Evolutionary conservation across 2,113 vertebrate species (phyloP).

Genomic region (Nyctibius bracteatus): DNA sequence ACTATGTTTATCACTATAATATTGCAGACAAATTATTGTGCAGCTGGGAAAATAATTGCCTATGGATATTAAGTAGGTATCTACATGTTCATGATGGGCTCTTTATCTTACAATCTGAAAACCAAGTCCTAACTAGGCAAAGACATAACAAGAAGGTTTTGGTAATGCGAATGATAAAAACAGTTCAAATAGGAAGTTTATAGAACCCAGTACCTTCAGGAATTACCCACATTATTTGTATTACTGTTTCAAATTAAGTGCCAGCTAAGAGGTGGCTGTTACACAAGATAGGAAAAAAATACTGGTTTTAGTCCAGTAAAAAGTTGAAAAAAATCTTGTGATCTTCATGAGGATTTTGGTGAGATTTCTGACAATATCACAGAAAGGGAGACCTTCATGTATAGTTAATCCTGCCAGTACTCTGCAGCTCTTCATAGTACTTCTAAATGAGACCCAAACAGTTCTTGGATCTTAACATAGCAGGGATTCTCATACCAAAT

Average conservation of each 20-base stretch:
- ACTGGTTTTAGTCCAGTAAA: neutral
- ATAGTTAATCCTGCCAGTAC: neutral
- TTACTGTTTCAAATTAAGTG: neutral
- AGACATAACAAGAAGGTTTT: neutral
- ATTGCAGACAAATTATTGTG: neutral
- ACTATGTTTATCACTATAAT: neutral
- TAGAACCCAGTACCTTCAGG: fast-evolving
- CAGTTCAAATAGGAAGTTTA: neutral
- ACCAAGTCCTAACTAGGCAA: neutral
- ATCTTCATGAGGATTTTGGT: neutral
- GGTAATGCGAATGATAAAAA: neutral
- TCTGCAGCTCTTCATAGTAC: neutral
- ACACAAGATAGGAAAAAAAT: neutral
- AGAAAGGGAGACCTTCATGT: neutral
- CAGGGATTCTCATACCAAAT: neutral
- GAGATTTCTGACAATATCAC: neutral
- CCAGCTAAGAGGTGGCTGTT: neutral
- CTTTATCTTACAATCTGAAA: neutral
- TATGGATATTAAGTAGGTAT: neutral
- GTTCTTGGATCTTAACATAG: neutral
- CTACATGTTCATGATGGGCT: neutral
- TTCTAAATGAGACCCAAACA: neutral
- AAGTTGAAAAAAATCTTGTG: neutral
- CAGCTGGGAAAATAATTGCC: neutral
- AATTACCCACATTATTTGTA: neutral